Base-by-base conservation (phyloP, 1,140 invertebrate species). In the Lysiphlebus fabarum region DNA sequence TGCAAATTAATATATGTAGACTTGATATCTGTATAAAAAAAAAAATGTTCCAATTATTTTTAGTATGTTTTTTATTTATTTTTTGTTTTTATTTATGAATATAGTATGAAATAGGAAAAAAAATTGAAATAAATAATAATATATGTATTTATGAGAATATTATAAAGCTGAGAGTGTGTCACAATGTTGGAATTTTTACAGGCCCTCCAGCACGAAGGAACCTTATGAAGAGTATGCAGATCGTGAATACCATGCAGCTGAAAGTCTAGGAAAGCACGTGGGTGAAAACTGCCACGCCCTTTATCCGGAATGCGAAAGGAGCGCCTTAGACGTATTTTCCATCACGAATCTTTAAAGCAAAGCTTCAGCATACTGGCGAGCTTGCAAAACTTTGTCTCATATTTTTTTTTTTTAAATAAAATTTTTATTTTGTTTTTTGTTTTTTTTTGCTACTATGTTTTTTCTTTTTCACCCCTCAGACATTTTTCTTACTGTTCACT, bases 121-220 rank as follows among this genome's bases (percentile, higher is more conserved):
- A 26, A n/a, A n/a, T n/a, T n/a, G n/a, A n/a, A n/a, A n/a, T n/a
- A n/a, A n/a, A 26, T 1, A 26, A 26, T 26, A 26, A 26, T 26
- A 26, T 26, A 26, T 26, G 17, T 26, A 26, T 26, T n/a, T 26
- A 26, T 26, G 17, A 26, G 17, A 26, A 4, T 26, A 4, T 26
- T 26, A 26, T 26, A 26, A 26, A 26, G 17, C 17, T 26, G 17
- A 44, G 43, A 47, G 62, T 56, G 47, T 38, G 55, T 49, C 59
- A 42, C 14, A 14, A 26, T 26, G 17, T 26, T 57, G 65, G 51
- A 60, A 70, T 76, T 74, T n/a, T 66, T 42, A 36, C 69, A 81
- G 80, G 60, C 80, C 80, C 12, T 80, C 79, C 36, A 79, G 73
- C 47, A 80, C 75, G 36, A 64, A 61, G 34, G 75, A 78, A 61